Evolutionary conservation across 2,888 invertebrate genomes (phyloP), one percentile per base, ranked within the genome.

Genomic region (Metellina segmentata): DNA sequence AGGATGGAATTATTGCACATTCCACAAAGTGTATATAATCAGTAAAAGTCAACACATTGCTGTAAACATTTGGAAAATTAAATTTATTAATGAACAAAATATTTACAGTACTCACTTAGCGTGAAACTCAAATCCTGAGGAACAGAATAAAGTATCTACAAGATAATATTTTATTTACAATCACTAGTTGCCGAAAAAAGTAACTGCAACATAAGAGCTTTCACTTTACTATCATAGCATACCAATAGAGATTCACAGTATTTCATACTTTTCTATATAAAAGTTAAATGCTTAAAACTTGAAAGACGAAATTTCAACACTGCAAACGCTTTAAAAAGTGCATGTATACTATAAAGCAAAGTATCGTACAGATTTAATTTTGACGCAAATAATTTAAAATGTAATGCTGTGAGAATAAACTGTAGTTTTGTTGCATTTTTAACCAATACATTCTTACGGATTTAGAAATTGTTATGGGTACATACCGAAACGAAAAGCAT

Each of bases 21-120:
- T 34, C 1, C 78, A 51, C 7, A 78, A 70, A 8, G 16, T 70
- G 9, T n/a, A 70, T 0, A 6, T 70, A n/a, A 19, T 19, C 70
- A 70, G 19, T 70, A 74, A n/a, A 74, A 74, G 6, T 34, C 75
- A 75, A 82, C 11, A 52, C 70, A 82, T 75, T 49, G 79, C 48
- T 20, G 79, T 87, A 81, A 90, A 90, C 89, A 86, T 91, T 91
- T 87, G 74, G 71, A 91, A 91, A 91, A 87, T 91, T 82, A 91
- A 71, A 71, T 91, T 91, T 91, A 91, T 91, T 91, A 91, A 83
- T 71, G 87, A 91, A 91, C 91, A 70, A 61, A 87, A 78, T 91
- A 91, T 91, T 77, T 91, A 91, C 91, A 91, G 81, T 87, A 91
- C 75, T 90, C 16, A 81, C 74, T 52, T 71, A 83, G 52, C 75